Base-by-base conservation (phyloP, 2,888 invertebrate genomes). In the Julus scanicus region DNA sequence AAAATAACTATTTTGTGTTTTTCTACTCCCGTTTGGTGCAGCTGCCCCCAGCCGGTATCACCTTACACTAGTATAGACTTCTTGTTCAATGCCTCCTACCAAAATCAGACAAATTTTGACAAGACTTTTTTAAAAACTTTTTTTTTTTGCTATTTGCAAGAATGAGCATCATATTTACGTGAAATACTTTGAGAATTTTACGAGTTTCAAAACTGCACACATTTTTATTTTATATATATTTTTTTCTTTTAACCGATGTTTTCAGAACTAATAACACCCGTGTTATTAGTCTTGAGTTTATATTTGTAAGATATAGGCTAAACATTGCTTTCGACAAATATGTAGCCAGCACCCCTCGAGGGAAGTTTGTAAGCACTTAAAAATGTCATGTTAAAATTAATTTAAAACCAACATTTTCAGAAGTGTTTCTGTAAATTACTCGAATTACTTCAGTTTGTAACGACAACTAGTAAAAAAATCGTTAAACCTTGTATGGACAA, bases 1-100 rank as follows among this genome's bases (percentile, higher is more conserved):
- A 84, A 84, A 84, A 84, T 84, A 84, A 84, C 84, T 84, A 15
- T 84, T 44, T 37, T 84, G 39, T 40, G 44, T 44, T 84, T 84
- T 84, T 84, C 17, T 44, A 84, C 84, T 44, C 84, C 84, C 84
- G 84, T 39, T 84, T 84, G 84, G 84, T 84, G 84, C 84, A 84
- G 84, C 84, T 84, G 84, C 84, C 84, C 84, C 84, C 84, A 84
- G 84, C 84, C 84, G 44, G 84, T 84, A 84, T 84, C 84, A 84
- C 84, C 84, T 84, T 84, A 15, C 84, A 84, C 40, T 84, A 17
- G 84, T 63, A 63, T 63, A 63, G 63, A 63, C 63, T 63, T 40
- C 84, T 84, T 84, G 84, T 84, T 84, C 40, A 44, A 84, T 84
- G 84, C 44, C 44, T 39, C 39, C 40, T 84, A 84, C 84, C 84